Base-by-base conservation (phyloP, 2,888 invertebrate genomes). In the Dryomyza anilis region DNA sequence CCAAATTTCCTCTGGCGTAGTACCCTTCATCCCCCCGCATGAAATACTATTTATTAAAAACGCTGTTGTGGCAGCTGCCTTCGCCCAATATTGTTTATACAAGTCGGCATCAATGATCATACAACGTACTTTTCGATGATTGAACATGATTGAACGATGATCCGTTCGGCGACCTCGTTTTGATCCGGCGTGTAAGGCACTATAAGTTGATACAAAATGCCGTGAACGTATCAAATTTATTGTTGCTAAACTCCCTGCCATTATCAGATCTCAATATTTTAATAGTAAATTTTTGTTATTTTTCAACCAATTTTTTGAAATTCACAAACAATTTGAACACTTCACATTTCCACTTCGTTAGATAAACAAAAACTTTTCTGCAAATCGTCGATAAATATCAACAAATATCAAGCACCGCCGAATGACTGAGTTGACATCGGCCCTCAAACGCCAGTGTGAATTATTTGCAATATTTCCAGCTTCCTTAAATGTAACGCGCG, bases 331-430 rank as follows among this genome's bases (percentile, higher is more conserved):
- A n/a, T n/a, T n/a, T n/a, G n/a, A n/a, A n/a, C n/a, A n/a, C n/a
- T n/a, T n/a, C n/a, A n/a, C n/a, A n/a, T n/a, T n/a, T n/a, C n/a
- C n/a, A n/a, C n/a, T n/a, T n/a, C n/a, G n/a, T n/a, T n/a, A n/a
- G n/a, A n/a, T n/a, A n/a, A n/a, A n/a, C n/a, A n/a, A n/a, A n/a
- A n/a, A n/a, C n/a, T n/a, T n/a, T n/a, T n/a, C n/a, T 50, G 33
- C 33, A 48, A 48, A 33, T 30, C 29, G 19, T 48, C 46, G 25
- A 46, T 39, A 48, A 59, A 59, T 10, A 48, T 48, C 29, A 59
- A n/a, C 7, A 59, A 48, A 33, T 59, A 48, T 30, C 48, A 48
- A 29, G 48, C 60, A 23, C 60, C 48, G 48, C 60, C 30, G 27
- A 46, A 48, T 29, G 48, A 60, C 21, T 48, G 46, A 21, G 30